Base-by-base conservation (phyloP, 2,797 vertebrate genomes). In the Brachyalestes nurse region DNA sequence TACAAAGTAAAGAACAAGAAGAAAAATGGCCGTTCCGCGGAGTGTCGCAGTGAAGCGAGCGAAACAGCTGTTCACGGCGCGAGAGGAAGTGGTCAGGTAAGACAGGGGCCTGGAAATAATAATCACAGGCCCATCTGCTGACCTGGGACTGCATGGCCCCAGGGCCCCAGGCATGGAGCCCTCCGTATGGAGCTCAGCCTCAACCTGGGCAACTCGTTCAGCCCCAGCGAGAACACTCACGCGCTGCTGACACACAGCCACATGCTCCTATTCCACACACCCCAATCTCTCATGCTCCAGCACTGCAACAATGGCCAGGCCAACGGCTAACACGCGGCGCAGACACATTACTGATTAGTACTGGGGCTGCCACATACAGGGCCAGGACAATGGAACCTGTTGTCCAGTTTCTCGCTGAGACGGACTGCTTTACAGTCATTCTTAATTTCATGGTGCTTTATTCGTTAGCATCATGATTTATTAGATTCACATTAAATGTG, bases 121-220 rank as follows among this genome's bases (percentile, higher is more conserved):
- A 96, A 96, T 96, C 97, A 97, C 92, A 95, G 91, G 95, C 95
- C 97, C 97, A 99, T 98, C 97, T 99, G 97, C 95, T 96, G 95
- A 96, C 96, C 96, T 95, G 94, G 94, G 96, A 97, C 91, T 94
- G 95, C 92, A 91, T 89, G 92, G 94, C 96, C 96, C 95, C 92
- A 88, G 95, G 95, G 96, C 94, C 94, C 88, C 89, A 92, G 89
- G 94, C 95, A 95, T 93, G 94, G 94, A 93, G 79, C 95, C 93
- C 93, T 95, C 95, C 95, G 96, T 96, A 95, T 96, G 96, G 96
- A 96, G 93, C 93, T 86, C 90, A 91, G 90, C 90, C 91, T 91
- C 93, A 89, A 89, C 91, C 93, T 90, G 90, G 88, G 93, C 90
- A 91, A 91, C 80, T 87, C 80, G 76, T 84, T 69, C 78, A 87